Evolutionary conservation across 64 coral and sea anemone species (phyloP).

Genomic region (Montipora capricornis): DNA sequence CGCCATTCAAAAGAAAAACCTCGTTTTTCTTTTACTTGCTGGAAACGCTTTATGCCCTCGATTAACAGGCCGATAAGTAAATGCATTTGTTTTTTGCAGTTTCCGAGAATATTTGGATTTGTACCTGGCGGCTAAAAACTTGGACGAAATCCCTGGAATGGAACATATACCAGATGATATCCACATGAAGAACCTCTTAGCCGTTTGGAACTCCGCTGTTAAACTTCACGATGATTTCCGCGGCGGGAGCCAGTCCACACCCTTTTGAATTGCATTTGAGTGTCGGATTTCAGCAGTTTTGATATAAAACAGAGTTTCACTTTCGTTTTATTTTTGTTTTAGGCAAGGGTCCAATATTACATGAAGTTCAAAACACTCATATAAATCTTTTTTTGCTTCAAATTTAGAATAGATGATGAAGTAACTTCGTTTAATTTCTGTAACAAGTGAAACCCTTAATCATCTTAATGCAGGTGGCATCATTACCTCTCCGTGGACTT

Average conservation of each 20-base stretch:
- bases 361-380: no score
- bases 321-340: no score
- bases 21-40: neutral
- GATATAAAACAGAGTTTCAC: no score
- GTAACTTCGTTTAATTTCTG: no score
- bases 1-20: no score
- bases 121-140: constrained; percentile 46
- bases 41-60: neutral
- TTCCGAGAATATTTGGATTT: constrained; percentile 62
- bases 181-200: constrained; percentile 22
- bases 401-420: no score
- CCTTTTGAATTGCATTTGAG: neutral
- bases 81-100: neutral
- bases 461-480: no score
- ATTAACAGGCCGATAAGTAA: neutral
- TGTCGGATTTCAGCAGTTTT: no score
- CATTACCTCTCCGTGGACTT: no score
- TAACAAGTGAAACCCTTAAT: no score
- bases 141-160: constrained; percentile 64
- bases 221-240: constrained; percentile 51
- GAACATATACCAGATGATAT: constrained; percentile 31
- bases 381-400: no score
- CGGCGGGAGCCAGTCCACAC: neutral
- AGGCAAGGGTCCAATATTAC: no score
- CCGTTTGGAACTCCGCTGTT: constrained; percentile 60